Percentiles rank a stretch among this genome's conserved stretches.
These are phyloP conservation scores for Parotia lawesii DNA, from an alignment of 2,113 vertebrate species.

Conservation along the genomic window DNA sequence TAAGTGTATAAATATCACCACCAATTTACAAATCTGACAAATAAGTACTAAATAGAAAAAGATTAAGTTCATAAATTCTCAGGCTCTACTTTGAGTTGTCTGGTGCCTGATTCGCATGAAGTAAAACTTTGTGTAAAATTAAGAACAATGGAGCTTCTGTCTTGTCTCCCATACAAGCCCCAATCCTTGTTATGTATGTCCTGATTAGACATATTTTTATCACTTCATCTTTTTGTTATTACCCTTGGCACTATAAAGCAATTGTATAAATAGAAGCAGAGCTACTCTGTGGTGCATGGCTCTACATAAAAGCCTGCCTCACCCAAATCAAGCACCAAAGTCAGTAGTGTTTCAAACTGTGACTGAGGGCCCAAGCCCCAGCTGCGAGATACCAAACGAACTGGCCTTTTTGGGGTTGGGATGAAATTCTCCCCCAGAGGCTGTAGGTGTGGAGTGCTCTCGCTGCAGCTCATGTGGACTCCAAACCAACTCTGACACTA, in stretches of 20 bases:
- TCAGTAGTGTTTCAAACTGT: background rate
- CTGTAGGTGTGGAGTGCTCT: background rate
- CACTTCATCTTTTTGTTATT: background rate
- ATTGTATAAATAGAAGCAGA: background rate
- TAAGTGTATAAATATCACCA: background rate
- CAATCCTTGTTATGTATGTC: background rate
- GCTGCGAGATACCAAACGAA: background rate
- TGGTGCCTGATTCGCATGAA: background rate
- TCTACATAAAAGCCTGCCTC: background rate
- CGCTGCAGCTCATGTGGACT: background rate
- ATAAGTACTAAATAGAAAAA: background rate
- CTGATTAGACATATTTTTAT: background rate
- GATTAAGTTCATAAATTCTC: background rate
- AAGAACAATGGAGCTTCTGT: background rate
- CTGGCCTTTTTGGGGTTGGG: background rate
- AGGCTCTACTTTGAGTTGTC: background rate
- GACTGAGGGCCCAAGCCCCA: background rate
- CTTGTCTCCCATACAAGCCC: background rate
- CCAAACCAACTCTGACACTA: accelerated
- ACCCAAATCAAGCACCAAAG: background rate
- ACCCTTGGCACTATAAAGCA: background rate
- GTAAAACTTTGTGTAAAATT: background rate
- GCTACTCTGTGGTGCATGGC: background rate
- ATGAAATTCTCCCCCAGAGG: background rate
- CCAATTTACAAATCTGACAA: background rate